These are phyloP conservation scores for Magallana gigas DNA, from an alignment of 1,140 invertebrate genomes.

Conservation along the genomic window DNA sequence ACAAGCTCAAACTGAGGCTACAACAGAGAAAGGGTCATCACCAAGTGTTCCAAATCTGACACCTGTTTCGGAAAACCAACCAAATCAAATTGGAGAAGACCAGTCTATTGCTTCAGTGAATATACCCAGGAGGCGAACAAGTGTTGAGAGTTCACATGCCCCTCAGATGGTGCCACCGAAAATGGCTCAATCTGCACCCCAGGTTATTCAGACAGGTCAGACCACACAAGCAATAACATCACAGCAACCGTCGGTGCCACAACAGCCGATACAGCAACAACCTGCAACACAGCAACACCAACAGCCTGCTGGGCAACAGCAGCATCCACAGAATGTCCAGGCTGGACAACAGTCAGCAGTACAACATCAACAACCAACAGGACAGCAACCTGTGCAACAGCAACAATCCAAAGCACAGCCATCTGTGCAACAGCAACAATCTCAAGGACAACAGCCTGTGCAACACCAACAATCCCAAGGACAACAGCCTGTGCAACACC, in stretches of 20 bases:
- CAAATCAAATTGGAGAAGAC: slow-evolving; percentile 27
- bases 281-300: slow-evolving; percentile 21
- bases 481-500: slow-evolving; percentile 54
- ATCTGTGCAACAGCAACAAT: slow-evolving; percentile 40
- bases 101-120: slow-evolving; percentile 2
- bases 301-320: slow-evolving; percentile 18
- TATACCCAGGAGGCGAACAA: not conserved
- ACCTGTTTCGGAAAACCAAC: slow-evolving; percentile 48
- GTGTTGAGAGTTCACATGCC: not conserved
- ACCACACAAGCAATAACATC: slow-evolving; percentile 23
- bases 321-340: slow-evolving; percentile 32
- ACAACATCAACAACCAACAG: slow-evolving; percentile 42
- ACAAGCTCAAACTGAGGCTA: slow-evolving; percentile 21
- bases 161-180: slow-evolving; percentile 12
- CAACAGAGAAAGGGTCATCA: slow-evolving; percentile 31
- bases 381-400: slow-evolving; percentile 36
- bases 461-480: slow-evolving; percentile 52
- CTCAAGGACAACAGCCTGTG: slow-evolving; percentile 31
- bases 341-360: slow-evolving; percentile 46
- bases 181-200: not conserved
- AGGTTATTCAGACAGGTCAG: not conserved
- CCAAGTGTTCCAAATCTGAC: slow-evolving; percentile 38
- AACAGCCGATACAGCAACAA: not conserved
- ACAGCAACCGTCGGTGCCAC: too few relatives aligned
- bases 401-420: slow-evolving; percentile 55